Evolutionary conservation across 2,888 invertebrate genomes (phyloP), one percentile per base, ranked within the genome.

Genomic region (Drosophila rubida): DNA sequence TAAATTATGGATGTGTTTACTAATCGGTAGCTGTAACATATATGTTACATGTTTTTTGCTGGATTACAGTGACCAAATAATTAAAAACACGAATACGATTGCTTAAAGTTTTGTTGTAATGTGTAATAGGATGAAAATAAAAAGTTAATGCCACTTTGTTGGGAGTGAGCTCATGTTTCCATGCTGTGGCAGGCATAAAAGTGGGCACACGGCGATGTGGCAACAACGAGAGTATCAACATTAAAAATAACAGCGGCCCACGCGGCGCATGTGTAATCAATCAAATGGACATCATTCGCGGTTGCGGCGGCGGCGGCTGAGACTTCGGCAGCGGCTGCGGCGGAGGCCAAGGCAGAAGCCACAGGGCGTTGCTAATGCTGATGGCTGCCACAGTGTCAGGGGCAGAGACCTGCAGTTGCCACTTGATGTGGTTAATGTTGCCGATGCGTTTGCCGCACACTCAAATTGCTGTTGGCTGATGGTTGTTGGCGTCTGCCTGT

Each of bases 211-310:
- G 66, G 68, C 78, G 62, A 54, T 39, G 61, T 68, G 69, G 76
- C 80, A 80, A 59, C 81, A 78, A 62, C 69, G 67, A 66, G 48
- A 57, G 41, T 49, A 35, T 30, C 63, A 68, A 35, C 54, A 69
- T 61, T 46, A 65, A 71, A 65, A 66, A 66, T 51, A 64, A 60
- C 63, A 42, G 46, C 80, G 67, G 66, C 82, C 82, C 79, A 86
- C 82, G 80, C 84, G 69, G 62, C 73, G 74, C 57, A 77, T 80
- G 71, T 74, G 84, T 77, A 82, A 82, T 82, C 82, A 82, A 82
- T 82, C 82, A 82, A 83, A 67, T 76, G 83, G 65, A 65, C 85
- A 75, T 49, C 69, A 67, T 32, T 50, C 32, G 37, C 9, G 63
- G 64, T 57, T 49, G 65, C 46, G 48, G 19, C 9, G 42, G 22